Percentiles rank a stretch among this genome's conserved stretches.
These are phyloP conservation scores for Leptodactylus fuscus DNA, from an alignment of 2,113 vertebrate species.

Conservation along the genomic window DNA sequence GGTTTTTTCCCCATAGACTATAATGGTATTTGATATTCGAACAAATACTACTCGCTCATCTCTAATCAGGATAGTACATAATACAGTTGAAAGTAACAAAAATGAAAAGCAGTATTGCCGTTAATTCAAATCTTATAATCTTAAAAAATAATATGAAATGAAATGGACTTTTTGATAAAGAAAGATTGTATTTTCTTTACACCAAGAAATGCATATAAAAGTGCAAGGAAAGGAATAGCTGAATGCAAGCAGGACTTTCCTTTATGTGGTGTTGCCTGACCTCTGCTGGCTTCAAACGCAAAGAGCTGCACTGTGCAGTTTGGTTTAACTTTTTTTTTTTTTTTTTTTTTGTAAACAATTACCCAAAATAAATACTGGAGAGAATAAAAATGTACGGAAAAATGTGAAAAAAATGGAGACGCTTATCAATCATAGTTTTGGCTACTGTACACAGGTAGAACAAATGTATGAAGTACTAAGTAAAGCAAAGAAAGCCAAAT, in stretches of 20 bases:
- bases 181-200: too few relatives aligned
- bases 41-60: too few relatives aligned
- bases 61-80: too few relatives aligned
- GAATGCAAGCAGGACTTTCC: background rate
- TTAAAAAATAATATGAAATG: background rate
- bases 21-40: too few relatives aligned
- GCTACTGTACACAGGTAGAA: background rate
- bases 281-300: conserved; percentile 50
- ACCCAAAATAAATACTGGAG: too few relatives aligned
- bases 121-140: too few relatives aligned
- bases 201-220: background rate
- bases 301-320: background rate
- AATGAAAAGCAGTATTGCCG: background rate
- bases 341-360: background rate
- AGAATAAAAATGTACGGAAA: too few relatives aligned
- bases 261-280: conserved; percentile 56
- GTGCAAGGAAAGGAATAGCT: background rate
- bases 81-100: background rate
- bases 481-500: background rate
- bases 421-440: background rate
- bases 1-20: too few relatives aligned
- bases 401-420: background rate
- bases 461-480: background rate
- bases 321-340: too few relatives aligned
- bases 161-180: background rate